Evolutionary conservation across 2,113 vertebrate species (phyloP), one percentile per base, ranked within the genome.

Genomic region (Ammodytes marinus): DNA sequence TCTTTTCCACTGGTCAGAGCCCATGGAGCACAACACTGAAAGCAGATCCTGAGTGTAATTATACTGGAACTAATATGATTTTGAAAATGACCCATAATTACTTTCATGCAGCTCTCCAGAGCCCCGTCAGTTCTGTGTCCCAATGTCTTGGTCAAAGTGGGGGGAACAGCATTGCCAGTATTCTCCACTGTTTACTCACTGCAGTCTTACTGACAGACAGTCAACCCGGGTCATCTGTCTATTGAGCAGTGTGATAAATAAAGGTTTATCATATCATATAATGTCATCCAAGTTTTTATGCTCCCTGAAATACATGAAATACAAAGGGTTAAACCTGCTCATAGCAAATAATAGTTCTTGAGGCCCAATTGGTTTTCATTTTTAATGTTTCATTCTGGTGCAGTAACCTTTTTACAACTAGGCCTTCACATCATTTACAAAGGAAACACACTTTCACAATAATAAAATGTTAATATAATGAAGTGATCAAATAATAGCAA

Each of bases 21-120:
- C 75, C 39, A 37, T 53, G 57, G 49, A 80, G 70, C 65, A 43
- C 19, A 79, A 77, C 27, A 27, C 77, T 83, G 75, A 80, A 79
- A 86, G 84, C 80, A 77, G 74, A 73, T 76, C 79, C 71, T 84
- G 78, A 79, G 68, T 85, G 82, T 84, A 87, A 92, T 91, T 88
- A 82, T 82, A 80, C 83, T 86, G 89, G 83, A 92, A 91, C 89
- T 89, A 89, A 92, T 87, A 85, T 86, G 90, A 85, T 89, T 92
- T 90, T 86, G 82, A 80, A 76, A 90, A 90, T 90, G 73, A 89
- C 71, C 75, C 83, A 81, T 89, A 86, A 92, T 87, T 79, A 90
- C 63, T 85, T 80, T 79, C 60, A 89, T 81, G 61, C 68, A 70
- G 80, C 79, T 70, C 80, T 83, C 86, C 43, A 75, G 69, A 87